Conservation (phyloP, 2,113 vertebrate genomes). For the Ifrita kowaldi region DNA sequence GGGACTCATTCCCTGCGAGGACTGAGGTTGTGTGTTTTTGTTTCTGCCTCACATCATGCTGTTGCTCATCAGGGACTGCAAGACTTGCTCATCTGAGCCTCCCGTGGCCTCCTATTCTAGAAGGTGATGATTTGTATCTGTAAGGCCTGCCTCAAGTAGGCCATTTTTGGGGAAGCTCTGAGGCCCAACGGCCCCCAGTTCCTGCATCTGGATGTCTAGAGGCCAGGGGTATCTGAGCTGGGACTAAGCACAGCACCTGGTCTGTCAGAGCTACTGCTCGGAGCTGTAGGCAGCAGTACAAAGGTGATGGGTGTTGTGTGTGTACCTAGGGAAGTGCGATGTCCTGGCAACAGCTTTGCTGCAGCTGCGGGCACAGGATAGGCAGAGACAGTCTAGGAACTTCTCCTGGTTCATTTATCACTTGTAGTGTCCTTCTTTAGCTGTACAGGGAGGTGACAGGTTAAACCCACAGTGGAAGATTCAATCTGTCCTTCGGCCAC, state of each 20-base stretch:
- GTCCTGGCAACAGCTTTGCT: neutral
- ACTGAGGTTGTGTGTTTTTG: neutral
- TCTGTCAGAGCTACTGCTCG: neutral
- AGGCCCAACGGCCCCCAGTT: fast-evolving
- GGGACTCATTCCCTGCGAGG: neutral
- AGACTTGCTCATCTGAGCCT: neutral
- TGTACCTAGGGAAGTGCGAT: neutral
- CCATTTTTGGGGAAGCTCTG: neutral
- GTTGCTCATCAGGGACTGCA: neutral
- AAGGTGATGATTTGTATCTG: neutral
- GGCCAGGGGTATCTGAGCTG: neutral
- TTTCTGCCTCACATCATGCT: neutral
- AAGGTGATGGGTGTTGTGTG: neutral
- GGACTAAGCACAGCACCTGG: neutral
- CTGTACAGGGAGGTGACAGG: neutral
- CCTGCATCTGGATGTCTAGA: neutral
- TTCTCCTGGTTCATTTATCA: neutral
- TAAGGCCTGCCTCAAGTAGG: neutral
- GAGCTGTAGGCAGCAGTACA: neutral
- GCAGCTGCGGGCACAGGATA: fast-evolving
- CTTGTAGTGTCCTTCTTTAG: neutral
- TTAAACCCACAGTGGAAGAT: neutral
- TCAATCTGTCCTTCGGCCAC: neutral
- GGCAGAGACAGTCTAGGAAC: neutral
- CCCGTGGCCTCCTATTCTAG: neutral